A percentile compares a stretch with the other conserved stretches of the same genome.
Conservation (phyloP, 1,140 invertebrate genomes). For the Sycophila sp. region DNA sequence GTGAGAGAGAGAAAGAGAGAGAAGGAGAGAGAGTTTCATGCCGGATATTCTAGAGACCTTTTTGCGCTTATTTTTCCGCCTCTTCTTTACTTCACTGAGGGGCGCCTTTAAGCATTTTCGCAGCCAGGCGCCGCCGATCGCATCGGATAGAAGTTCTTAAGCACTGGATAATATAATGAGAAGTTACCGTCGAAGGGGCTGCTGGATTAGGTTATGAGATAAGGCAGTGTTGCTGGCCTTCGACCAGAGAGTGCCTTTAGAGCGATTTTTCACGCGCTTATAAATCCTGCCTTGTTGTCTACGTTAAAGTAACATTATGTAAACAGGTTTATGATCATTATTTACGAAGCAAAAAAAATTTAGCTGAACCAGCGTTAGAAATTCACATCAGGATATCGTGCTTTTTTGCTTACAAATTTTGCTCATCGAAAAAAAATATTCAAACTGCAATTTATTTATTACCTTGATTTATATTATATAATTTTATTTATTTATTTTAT, state of each 20-base stretch:
- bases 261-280: not conserved
- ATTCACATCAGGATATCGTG: too few relatives aligned
- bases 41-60: constrained; percentile 41
- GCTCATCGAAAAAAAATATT: too few relatives aligned
- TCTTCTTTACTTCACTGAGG: not conserved
- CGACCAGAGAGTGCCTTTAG: not conserved
- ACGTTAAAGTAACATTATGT: too few relatives aligned
- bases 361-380: too few relatives aligned
- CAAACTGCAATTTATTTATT: too few relatives aligned
- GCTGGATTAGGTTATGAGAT: constrained; percentile 15
- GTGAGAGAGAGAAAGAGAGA: too few relatives aligned
- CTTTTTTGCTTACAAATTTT: too few relatives aligned
- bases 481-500: too few relatives aligned
- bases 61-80: not conserved
- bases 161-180: constrained; percentile 46
- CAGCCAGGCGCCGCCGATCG: constrained; percentile 39
- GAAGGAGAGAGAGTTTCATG: too few relatives aligned
- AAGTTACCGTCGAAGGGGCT: not conserved
- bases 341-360: not conserved
- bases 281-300: not conserved
- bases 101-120: not conserved
- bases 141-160: constrained; percentile 45
- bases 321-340: too few relatives aligned
- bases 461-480: too few relatives aligned
- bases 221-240: not conserved